Evolutionary conservation across 2,113 vertebrate species (phyloP).

Genomic region (Chrysemys picta): DNA sequence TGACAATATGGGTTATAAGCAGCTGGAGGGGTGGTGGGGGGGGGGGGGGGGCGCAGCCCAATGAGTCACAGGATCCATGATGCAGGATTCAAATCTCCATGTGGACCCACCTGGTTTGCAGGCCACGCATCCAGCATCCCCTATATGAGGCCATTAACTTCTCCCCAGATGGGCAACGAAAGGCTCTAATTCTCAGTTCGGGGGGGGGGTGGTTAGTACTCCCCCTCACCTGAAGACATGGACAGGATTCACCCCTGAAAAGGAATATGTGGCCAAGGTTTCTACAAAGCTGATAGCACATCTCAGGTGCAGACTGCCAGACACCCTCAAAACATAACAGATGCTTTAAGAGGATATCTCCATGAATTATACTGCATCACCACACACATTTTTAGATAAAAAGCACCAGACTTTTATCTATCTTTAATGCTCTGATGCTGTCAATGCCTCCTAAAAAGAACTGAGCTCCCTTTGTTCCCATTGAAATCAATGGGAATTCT

Average conservation of each 20-base stretch:
- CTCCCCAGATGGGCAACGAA: fast-evolving
- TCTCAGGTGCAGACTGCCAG: neutral
- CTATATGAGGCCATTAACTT: neutral
- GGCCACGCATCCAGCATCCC: neutral
- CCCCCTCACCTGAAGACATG: neutral
- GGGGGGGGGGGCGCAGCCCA: neutral
- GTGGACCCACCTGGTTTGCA: neutral
- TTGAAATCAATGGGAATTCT: neutral
- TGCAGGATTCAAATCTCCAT: fast-evolving
- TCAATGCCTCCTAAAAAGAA: neutral
- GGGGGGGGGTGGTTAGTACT: neutral
- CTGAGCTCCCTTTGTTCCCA: fast-evolving
- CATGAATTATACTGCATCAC: neutral
- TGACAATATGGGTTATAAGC: neutral
- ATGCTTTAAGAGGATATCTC: neutral
- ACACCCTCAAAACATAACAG: neutral
- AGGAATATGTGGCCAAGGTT: neutral
- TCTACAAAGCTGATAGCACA: neutral
- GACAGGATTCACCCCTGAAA: neutral
- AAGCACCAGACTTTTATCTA: neutral
- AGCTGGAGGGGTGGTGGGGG: neutral
- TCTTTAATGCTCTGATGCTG: neutral
- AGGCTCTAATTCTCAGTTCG: neutral
- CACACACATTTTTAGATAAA: neutral
- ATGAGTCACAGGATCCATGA: neutral